Evolutionary conservation across 2,797 vertebrate genomes (phyloP), one percentile per base, ranked within the genome.

Genomic region (Premnoplex brunnescens): DNA sequence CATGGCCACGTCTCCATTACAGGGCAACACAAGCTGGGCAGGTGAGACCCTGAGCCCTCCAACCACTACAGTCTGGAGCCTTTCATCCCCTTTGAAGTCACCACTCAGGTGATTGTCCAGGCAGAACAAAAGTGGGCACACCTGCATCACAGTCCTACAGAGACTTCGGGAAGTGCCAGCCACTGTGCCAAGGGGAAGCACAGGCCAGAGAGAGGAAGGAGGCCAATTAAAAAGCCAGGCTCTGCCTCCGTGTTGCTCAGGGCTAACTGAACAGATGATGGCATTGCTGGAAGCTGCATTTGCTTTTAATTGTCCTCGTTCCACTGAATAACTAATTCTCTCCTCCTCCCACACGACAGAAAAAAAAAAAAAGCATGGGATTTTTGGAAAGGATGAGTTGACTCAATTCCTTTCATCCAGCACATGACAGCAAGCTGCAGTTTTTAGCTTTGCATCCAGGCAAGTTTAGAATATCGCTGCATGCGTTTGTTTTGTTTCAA

Each of bases 381-480:
- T 88, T 96, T 94, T 94, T 90, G 83, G 91, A 92, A 95, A 91
- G 91, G 93, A 92, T 78, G 89, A 93, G 88, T 94, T 90, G 91
- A 90, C 89, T 94, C 90, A 86, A 85, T 86, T 94, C 83, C 55
- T 90, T 83, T 81, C 84, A 87, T 84, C 88, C 78, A 72, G 90
- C 54, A 30, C 91, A 96, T 96, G 92, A 89, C 91, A 91, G 89
- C 52, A 34, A 94, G 77, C 75, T 89, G 95, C 91, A 96, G 93
- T 89, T 96, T 95, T 96, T 92, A 96, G 95, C 93, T 88, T 85
- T 91, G 93, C 95, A 96, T 89, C 93, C 72, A 93, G 91, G 93
- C 95, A 91, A 92, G 91, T 73, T 95, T 72, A 88, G 85, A 66
- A 84, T 71, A 73, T 48, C 0, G 0, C 67, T 76, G 89, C 66